These are phyloP conservation scores for Ceratoteleas bidentatus DNA, from an alignment of 1,140 invertebrate species.

Conservation along the genomic window DNA sequence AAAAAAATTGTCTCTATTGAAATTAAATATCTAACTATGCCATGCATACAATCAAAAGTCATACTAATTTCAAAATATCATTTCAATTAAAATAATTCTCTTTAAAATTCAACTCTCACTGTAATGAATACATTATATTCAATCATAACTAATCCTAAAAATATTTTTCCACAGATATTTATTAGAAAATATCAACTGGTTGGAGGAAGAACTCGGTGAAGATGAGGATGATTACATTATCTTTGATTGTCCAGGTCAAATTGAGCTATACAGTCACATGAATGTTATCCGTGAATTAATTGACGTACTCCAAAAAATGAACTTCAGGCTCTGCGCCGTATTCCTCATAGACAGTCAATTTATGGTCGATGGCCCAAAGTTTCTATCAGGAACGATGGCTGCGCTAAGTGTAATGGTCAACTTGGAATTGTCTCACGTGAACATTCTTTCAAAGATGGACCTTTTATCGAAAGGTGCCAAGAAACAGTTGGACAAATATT, in stretches of 20 bases:
- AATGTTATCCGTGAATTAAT: conserved; percentile 93
- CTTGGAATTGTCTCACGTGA: conserved; percentile 96
- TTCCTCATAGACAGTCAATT: conserved; percentile 98
- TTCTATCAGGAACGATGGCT: conserved; percentile 96
- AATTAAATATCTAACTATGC: no score
- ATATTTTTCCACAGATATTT: conserved; percentile 86
- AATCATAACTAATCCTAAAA: neutral
- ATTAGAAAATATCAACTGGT: conserved; percentile 94
- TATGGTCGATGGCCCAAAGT: conserved; percentile 97
- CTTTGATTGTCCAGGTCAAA: conserved; percentile 99
- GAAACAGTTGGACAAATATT: conserved; percentile 88
- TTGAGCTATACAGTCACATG: conserved; percentile 98
- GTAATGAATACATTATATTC: no score
- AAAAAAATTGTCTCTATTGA: no score
- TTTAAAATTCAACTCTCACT: no score
- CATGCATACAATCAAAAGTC: no score
- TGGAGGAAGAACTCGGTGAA: conserved; percentile 91
- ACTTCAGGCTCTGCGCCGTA: conserved; percentile 95
- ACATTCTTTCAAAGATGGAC: conserved; percentile 98
- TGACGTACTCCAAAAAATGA: conserved; percentile 90
- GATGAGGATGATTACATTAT: conserved; percentile 96
- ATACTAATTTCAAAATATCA: no score
- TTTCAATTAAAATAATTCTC: no score
- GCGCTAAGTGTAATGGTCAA: conserved; percentile 98
- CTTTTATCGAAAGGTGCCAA: conserved; percentile 90